Evolutionary conservation across 2,113 vertebrate genomes (phyloP).

Genomic region (Perca flavescens): DNA sequence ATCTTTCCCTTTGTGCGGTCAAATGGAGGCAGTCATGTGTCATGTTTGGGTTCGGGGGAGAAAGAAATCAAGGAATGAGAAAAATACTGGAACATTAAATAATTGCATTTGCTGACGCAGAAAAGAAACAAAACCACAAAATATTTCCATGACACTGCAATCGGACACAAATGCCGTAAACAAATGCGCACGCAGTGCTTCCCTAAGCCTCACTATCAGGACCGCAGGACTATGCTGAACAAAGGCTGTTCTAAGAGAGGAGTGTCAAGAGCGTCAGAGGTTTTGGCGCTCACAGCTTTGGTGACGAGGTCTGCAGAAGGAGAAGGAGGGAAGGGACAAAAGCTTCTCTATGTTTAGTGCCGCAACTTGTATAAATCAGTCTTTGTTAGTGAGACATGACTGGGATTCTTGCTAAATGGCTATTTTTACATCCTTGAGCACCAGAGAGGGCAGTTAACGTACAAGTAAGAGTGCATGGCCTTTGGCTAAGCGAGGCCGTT

Average conservation of each 20-base stretch:
- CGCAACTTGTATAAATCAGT: conserved; percentile 78
- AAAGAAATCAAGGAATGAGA: neutral
- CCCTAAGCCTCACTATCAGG: conserved; percentile 48
- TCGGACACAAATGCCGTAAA: conserved; percentile 57
- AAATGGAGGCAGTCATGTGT: neutral
- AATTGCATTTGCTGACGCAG: conserved; percentile 36
- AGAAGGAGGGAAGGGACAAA: conserved; percentile 76
- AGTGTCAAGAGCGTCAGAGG: conserved; percentile 78
- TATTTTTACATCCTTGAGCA: conserved; percentile 82
- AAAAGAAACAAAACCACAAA: conserved; percentile 9
- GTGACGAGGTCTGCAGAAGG: conserved; percentile 76
- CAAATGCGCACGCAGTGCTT: conserved; percentile 56
- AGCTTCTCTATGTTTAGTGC: conserved; percentile 76
- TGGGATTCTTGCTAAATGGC: conserved; percentile 81
- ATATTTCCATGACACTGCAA: conserved; percentile 58
- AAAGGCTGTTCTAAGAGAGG: conserved; percentile 77
- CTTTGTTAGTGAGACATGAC: conserved; percentile 81
- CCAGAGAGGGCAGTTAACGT: conserved; percentile 65
- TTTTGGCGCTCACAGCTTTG: conserved; percentile 74
- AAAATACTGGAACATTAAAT: conserved; percentile 34
- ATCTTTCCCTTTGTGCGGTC: neutral
- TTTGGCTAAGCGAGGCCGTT: conserved; percentile 51
- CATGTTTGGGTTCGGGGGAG: neutral
- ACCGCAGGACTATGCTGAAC: conserved; percentile 67
- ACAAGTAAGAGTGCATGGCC: conserved; percentile 66